Percentiles rank a stretch among this genome's conserved stretches.
Evolutionary conservation across 2,113 vertebrate species (phyloP).

Genomic region (Pituophis catenifer): DNA sequence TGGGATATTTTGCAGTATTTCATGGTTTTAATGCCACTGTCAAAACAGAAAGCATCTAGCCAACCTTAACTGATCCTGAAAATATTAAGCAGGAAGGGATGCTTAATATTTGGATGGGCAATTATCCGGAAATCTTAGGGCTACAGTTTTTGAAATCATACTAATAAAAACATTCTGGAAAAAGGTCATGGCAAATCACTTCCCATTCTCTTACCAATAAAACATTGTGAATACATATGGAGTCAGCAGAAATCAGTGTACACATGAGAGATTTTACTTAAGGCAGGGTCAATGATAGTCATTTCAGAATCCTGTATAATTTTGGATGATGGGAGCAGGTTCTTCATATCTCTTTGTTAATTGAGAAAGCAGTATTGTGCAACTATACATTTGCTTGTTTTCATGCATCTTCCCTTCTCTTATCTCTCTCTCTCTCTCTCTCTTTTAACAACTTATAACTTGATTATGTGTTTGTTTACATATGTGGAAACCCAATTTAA

Average conservation of each 20-base stretch:
- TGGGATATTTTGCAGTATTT: not conserved
- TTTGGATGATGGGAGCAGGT: not conserved
- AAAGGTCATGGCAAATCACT: not conserved
- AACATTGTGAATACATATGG: not conserved
- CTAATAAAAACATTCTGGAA: not conserved
- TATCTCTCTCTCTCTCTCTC: not conserved
- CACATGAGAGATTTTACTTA: not conserved
- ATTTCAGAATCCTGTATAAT: not conserved
- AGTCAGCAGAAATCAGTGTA: not conserved
- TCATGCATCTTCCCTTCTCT: not conserved
- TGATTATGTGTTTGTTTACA: not conserved
- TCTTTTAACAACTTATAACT: not conserved
- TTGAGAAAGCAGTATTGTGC: not conserved
- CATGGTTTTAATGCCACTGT: not conserved
- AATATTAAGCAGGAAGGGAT: not conserved
- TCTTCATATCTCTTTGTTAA: not conserved
- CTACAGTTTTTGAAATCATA: not conserved
- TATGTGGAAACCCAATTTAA: not conserved
- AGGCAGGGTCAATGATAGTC: not conserved
- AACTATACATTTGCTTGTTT: not conserved
- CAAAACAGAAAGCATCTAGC: not conserved
- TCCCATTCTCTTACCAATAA: not conserved
- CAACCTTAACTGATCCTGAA: not conserved
- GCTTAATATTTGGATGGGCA: not conserved
- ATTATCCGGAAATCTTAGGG: not conserved